A percentile compares a stretch with the other conserved stretches of the same genome.
Evolutionary conservation across 37 sponge, comb jelly and placozoan genomes (phyloP).

Genomic region (Diacarnus erythraeanus): DNA sequence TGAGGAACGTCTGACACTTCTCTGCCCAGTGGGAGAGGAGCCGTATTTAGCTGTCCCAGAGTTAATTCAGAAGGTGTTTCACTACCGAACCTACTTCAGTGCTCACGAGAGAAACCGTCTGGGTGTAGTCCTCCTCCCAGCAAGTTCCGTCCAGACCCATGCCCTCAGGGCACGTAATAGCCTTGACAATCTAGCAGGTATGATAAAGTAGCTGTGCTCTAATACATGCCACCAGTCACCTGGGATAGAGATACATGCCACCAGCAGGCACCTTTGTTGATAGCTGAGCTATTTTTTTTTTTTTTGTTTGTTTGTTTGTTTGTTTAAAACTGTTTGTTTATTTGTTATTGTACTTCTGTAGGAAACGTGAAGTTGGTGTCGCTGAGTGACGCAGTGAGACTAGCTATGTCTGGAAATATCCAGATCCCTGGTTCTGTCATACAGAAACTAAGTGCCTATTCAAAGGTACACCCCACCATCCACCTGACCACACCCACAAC

Average conservation of each 20-base stretch:
- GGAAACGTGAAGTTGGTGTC: slow-evolving; percentile 41
- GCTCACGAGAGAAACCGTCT: slow-evolving; percentile 15
- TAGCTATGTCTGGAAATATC: slow-evolving; percentile 26
- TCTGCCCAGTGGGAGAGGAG: slow-evolving; percentile 35
- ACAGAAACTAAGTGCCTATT: neutral
- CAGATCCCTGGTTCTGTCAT: slow-evolving; percentile 43
- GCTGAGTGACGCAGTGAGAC: slow-evolving; percentile 39
- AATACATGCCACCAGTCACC: neutral
- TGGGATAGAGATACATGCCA: neutral
- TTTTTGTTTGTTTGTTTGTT: neutral
- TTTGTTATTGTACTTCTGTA: too few species aligned
- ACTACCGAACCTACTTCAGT: slow-evolving; percentile 35
- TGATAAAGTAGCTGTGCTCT: too few species aligned
- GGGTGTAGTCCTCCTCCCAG: slow-evolving; percentile 49
- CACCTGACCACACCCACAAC: neutral
- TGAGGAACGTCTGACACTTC: slow-evolving; percentile 24
- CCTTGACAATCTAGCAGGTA: slow-evolving; percentile 40
- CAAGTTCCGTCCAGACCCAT: slow-evolving; percentile 63
- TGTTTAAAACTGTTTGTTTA: neutral
- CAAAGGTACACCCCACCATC: neutral
- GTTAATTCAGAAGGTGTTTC: slow-evolving; percentile 38
- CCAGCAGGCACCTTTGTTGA: neutral
- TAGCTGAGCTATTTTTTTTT: neutral
- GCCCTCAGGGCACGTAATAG: slow-evolving; percentile 49
- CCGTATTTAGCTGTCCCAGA: slow-evolving; percentile 54